Evolutionary conservation across 1,140 invertebrate species (phyloP).

Genomic region (Platyscapa corneri): DNA sequence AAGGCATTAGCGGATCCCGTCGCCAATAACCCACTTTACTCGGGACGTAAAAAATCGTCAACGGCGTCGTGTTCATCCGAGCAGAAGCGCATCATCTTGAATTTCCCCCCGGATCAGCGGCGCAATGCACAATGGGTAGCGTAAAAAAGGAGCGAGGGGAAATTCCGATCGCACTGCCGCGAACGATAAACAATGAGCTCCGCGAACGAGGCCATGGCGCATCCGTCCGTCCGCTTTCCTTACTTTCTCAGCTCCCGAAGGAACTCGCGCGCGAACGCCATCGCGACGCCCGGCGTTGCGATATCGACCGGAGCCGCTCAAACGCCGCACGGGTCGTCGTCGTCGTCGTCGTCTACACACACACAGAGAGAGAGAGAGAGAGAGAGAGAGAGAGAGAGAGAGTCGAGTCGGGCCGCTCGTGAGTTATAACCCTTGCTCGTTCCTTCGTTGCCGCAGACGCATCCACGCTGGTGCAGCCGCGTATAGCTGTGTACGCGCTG

Average conservation of each 20-base stretch:
- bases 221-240: not conserved
- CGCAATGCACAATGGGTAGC: not conserved
- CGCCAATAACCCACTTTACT: not conserved
- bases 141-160: not conserved
- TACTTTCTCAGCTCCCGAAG: not conserved
- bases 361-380: no score
- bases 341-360: no score
- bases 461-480: not conserved
- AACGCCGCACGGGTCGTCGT: no score
- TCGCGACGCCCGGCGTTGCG: not conserved
- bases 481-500: no score
- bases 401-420: no score
- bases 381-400: no score
- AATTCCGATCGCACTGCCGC: not conserved
- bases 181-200: slow-evolving; percentile 2
- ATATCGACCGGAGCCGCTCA: not conserved
- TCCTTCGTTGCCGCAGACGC: no score
- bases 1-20: not conserved
- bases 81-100: not conserved
- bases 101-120: not conserved
- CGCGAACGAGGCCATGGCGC: not conserved
- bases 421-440: not conserved
- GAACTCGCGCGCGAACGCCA: not conserved
- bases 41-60: not conserved
- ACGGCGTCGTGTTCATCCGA: not conserved